Evolutionary conservation across 1,140 invertebrate genomes (phyloP).

Genomic region (Macrosteles quadrilineatus): DNA sequence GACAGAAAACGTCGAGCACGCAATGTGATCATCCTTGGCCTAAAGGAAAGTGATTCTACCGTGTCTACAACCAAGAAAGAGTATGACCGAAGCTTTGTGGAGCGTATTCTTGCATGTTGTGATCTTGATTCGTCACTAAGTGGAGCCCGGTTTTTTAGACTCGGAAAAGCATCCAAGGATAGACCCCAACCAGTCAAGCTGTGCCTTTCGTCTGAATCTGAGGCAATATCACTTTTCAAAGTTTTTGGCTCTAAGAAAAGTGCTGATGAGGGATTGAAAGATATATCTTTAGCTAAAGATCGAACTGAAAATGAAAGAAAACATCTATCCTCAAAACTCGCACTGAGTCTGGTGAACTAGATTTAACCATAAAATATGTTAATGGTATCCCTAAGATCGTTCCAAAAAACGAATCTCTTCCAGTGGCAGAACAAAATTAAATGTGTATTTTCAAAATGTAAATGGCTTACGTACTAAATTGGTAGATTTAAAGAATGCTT

Average conservation of each 20-base stretch:
- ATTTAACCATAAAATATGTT: too few species aligned
- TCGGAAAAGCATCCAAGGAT: too few species aligned
- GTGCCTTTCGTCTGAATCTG: background rate
- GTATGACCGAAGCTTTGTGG: background rate
- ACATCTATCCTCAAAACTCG: background rate
- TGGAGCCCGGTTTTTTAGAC: slow-evolving; percentile 1
- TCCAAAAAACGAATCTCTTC: background rate
- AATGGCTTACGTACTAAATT: too few species aligned
- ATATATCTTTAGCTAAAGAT: background rate
- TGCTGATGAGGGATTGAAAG: background rate
- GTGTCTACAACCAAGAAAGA: background rate
- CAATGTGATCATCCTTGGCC: too few species aligned
- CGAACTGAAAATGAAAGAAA: background rate
- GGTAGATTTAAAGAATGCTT: too few species aligned
- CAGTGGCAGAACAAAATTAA: slow-evolving; percentile 4
- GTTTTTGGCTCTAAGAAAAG: background rate
- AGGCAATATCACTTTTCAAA: background rate
- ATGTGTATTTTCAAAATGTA: background rate
- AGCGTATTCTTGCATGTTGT: background rate
- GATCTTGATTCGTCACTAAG: background rate
- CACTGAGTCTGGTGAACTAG: background rate
- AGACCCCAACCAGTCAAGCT: background rate
- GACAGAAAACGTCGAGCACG: background rate
- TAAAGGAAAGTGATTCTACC: background rate
- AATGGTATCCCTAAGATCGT: slow-evolving; percentile 2